Percentiles rank a stretch among this genome's conserved stretches.
These are phyloP conservation scores for Athripsodes cinereus DNA, from an alignment of 2,888 invertebrate species.

Conservation along the genomic window DNA sequence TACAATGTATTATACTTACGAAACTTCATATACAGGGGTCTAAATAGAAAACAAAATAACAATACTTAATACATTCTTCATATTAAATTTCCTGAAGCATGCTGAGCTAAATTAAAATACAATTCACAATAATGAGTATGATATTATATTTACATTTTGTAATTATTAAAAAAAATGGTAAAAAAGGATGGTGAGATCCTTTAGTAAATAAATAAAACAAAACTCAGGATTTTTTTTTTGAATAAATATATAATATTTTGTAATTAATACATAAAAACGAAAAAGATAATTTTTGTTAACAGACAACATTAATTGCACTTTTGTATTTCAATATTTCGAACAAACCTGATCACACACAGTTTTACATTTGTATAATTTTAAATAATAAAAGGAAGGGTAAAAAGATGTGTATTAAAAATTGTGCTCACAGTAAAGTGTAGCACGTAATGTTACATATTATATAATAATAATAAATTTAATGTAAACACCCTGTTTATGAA, in stretches of 20 bases:
- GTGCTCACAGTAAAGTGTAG: slow-evolving; percentile 1
- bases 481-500: slow-evolving; percentile 25
- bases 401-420: slow-evolving; percentile 3
- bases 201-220: too few species aligned
- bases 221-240: too few species aligned
- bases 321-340: background rate
- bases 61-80: background rate
- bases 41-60: background rate
- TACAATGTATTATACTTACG: background rate
- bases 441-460: background rate
- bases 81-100: too few species aligned
- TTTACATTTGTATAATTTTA: background rate
- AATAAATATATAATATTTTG: too few species aligned
- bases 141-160: too few species aligned
- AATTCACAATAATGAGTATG: background rate
- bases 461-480: slow-evolving; percentile 6
- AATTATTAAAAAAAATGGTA: too few species aligned
- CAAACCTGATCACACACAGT: background rate
- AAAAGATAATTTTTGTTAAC: background rate
- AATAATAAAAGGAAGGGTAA: slow-evolving; percentile 2
- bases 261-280: background rate
- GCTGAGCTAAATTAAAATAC: background rate
- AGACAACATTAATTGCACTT: slow-evolving; percentile 1
- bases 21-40: background rate
- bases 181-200: too few species aligned